Percentiles rank a stretch among this genome's conserved stretches.
These are phyloP conservation scores for Eubasilissa splendida DNA, from an alignment of 2,888 invertebrate species.

Conservation along the genomic window DNA sequence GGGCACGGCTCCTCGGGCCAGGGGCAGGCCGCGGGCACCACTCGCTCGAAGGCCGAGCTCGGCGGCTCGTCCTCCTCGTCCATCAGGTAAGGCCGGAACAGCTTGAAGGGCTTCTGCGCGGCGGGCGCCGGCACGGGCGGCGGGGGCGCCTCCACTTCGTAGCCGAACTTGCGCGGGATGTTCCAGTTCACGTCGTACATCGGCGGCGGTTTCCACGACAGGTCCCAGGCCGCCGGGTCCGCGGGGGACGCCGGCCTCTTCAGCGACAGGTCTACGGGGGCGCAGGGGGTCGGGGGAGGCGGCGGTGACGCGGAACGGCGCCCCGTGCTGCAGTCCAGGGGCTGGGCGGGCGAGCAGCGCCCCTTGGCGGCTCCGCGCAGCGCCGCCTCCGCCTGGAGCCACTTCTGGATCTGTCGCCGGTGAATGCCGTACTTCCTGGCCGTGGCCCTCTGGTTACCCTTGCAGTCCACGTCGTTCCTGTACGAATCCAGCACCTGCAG, in stretches of 20 bases:
- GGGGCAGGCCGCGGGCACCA: conserved; percentile 71
- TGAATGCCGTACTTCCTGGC: conserved; percentile 93
- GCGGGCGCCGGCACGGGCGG: conserved; percentile 60
- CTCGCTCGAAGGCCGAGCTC: conserved; percentile 65
- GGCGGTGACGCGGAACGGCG: conserved; percentile 63
- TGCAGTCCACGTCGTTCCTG: conserved; percentile 88
- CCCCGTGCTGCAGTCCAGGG: conserved; percentile 63
- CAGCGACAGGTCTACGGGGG: conserved; percentile 59
- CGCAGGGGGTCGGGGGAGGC: conserved; percentile 61
- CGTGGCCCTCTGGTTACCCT: conserved; percentile 91
- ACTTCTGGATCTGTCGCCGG: conserved; percentile 92
- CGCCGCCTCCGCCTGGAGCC: conserved; percentile 89
- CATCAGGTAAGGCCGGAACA: conserved; percentile 84
- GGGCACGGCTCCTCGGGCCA: conserved; percentile 60
- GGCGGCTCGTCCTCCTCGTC: conserved; percentile 70
- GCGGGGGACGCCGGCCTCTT: conserved; percentile 62
- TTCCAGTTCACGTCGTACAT: conserved; percentile 61
- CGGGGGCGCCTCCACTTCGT: conserved; percentile 63
- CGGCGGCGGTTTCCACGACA: conserved; percentile 60
- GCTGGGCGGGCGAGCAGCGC: conserved; percentile 66
- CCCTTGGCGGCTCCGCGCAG: conserved; percentile 80
- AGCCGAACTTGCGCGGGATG: conserved; percentile 60
- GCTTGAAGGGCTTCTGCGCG: conserved; percentile 78
- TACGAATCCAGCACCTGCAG: conserved; percentile 91
- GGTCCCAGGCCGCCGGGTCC: conserved; percentile 60